These are phyloP conservation scores for Ganaspis brasiliensis DNA, from an alignment of 2,888 invertebrate species.

Conservation along the genomic window DNA sequence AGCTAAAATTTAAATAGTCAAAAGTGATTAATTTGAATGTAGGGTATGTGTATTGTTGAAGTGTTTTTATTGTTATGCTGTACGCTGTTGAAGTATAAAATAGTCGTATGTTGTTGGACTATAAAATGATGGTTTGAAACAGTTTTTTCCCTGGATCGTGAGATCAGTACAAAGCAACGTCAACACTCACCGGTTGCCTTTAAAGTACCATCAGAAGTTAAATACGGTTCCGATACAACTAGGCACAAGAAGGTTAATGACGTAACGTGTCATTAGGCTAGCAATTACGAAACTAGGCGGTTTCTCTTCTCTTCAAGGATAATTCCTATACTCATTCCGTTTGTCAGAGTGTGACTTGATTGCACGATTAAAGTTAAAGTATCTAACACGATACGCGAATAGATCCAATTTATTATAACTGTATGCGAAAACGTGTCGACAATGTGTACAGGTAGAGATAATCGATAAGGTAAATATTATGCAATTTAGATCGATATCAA, in stretches of 20 bases:
- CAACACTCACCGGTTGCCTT: slow-evolving; percentile 52
- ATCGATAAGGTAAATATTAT: slow-evolving; percentile 7
- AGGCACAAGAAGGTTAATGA: slow-evolving; percentile 51
- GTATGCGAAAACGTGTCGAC: not conserved
- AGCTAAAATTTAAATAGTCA: too few relatives aligned
- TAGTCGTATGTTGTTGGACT: too few relatives aligned
- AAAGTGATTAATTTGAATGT: too few relatives aligned
- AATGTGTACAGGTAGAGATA: not conserved
- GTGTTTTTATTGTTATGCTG: too few relatives aligned
- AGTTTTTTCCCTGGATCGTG: not conserved
- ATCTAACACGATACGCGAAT: slow-evolving; percentile 14
- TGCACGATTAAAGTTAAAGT: slow-evolving; percentile 7
- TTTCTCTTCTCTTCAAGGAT: slow-evolving; percentile 35
- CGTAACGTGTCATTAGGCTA: slow-evolving; percentile 60
- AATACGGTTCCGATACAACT: slow-evolving; percentile 52
- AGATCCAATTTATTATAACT: not conserved
- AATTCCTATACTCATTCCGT: slow-evolving; percentile 26
- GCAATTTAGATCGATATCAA: not conserved
- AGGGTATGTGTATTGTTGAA: too few relatives aligned
- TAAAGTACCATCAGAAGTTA: slow-evolving; percentile 52
- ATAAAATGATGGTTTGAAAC: too few relatives aligned
- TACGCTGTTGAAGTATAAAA: too few relatives aligned
- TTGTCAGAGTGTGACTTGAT: slow-evolving; percentile 14
- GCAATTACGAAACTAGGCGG: slow-evolving; percentile 51
- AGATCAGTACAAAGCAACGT: slow-evolving; percentile 58